Percentiles rank a stretch among this genome's conserved stretches.
Conservation (phyloP, 2,797 vertebrate species). For the Acanthis flammea region DNA sequence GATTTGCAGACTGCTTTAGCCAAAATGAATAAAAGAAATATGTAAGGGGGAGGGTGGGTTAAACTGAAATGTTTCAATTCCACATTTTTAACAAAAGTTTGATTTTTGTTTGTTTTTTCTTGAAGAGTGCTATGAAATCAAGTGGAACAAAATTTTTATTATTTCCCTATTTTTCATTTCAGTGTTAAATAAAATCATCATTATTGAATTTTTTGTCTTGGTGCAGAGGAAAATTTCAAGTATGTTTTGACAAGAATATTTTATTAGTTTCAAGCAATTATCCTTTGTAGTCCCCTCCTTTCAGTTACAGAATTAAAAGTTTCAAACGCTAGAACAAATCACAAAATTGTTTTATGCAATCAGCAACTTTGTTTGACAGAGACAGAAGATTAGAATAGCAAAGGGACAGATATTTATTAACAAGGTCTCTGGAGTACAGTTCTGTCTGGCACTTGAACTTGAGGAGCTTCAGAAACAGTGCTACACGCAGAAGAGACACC, state of each 20-base stretch:
- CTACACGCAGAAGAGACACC: neutral
- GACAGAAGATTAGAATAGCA: neutral
- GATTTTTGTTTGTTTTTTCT: neutral
- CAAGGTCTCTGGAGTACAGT: neutral
- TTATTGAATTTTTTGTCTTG: neutral
- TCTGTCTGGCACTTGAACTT: neutral
- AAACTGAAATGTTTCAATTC: neutral
- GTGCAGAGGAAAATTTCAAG: neutral
- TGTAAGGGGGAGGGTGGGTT: neutral
- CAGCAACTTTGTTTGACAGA: neutral
- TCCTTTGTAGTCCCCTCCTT: neutral
- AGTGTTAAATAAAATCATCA: neutral
- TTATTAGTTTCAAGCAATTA: neutral
- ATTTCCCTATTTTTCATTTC: neutral
- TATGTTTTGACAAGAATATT: neutral
- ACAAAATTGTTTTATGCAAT: neutral
- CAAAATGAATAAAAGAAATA: neutral
- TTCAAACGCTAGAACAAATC: neutral
- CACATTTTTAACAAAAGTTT: neutral
- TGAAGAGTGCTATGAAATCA: neutral
- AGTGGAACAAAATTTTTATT: neutral
- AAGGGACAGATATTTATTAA: neutral
- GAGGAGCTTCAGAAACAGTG: neutral
- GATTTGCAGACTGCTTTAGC: neutral
- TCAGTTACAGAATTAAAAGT: neutral